Evolutionary conservation across 2,888 invertebrate species (phyloP), one percentile per base, ranked within the genome.

Genomic region (Pardosa pseudoannulata): DNA sequence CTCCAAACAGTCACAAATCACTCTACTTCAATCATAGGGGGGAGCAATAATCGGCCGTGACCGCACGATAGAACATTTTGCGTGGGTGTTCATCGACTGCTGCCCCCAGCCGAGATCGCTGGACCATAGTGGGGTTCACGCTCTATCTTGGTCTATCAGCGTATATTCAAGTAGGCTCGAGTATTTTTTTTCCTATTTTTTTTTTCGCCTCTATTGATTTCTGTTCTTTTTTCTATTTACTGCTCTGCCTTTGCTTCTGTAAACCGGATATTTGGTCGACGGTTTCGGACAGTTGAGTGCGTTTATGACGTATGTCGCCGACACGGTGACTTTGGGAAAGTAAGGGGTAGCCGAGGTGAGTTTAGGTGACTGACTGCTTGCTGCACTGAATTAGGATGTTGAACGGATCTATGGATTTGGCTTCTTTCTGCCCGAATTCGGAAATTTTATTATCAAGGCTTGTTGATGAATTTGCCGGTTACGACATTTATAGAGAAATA

Each of bases 11-110:
- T 46, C 23, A 6, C 19, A 56, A 23, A 56, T 56, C 56, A 23
- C 19, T 5, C 36, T 9, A 36, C 36, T 36, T 36, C 9, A 36
- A 36, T 36, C 5, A 36, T 36, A 36, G 5, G 11, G 56, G 56
- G 23, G 56, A 56, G 56, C 56, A 56, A 56, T 23, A 56, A 56
- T 56, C 56, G 56, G 23, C 56, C 56, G 56, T 56, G 56, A 56
- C 56, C 56, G 56, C 56, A 56, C 23, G 56, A 56, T 56, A 3
- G 56, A 23, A 23, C 56, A 23, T 56, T 56, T 23, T 56, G 56
- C 56, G 56, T 56, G 56, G 56, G 56, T 56, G 56, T 56, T 5
- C 16, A 56, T 23, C 7, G 56, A 23, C 56, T 23, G 19, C 56
- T 19, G 16, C 56, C 23, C 56, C 16, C 23, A 23, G 1, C 56